Conservation (phyloP, 2,113 vertebrate species). For the Alethe diademata region DNA sequence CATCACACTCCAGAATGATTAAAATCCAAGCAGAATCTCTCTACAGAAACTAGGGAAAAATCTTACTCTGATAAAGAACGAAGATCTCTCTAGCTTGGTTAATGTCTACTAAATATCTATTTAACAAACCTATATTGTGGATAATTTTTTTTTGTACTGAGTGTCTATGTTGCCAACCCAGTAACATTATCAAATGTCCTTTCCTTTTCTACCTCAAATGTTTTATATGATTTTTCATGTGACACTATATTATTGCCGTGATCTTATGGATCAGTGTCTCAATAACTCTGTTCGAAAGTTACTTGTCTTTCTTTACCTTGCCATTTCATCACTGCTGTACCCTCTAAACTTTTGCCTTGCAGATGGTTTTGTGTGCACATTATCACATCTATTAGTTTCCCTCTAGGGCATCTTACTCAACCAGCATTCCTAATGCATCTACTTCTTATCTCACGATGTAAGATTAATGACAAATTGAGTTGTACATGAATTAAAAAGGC, state of each 20-base stretch:
- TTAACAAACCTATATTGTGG: not conserved
- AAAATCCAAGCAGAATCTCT: not conserved
- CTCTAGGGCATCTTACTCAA: constrained; percentile 4
- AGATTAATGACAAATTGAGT: constrained; percentile 27
- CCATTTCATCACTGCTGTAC: not conserved
- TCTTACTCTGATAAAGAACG: not conserved
- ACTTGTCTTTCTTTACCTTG: not conserved
- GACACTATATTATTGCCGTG: not conserved
- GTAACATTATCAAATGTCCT: not conserved
- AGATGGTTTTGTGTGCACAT: not conserved
- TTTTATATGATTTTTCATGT: not conserved
- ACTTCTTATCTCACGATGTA: not conserved
- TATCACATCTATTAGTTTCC: not conserved
- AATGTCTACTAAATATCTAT: not conserved
- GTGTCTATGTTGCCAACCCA: not conserved
- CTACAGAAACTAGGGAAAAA: not conserved
- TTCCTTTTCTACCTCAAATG: not conserved
- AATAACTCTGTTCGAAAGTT: not conserved
- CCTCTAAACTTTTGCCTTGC: not conserved
- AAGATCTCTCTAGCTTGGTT: not conserved
- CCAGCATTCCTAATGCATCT: not conserved
- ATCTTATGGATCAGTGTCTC: not conserved
- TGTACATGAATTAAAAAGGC: not conserved
- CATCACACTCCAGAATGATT: not conserved
- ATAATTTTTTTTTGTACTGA: not conserved